Evolutionary conservation across 2,888 invertebrate genomes (phyloP), one percentile per base, ranked within the genome.

Genomic region (Halictus ligatus): DNA sequence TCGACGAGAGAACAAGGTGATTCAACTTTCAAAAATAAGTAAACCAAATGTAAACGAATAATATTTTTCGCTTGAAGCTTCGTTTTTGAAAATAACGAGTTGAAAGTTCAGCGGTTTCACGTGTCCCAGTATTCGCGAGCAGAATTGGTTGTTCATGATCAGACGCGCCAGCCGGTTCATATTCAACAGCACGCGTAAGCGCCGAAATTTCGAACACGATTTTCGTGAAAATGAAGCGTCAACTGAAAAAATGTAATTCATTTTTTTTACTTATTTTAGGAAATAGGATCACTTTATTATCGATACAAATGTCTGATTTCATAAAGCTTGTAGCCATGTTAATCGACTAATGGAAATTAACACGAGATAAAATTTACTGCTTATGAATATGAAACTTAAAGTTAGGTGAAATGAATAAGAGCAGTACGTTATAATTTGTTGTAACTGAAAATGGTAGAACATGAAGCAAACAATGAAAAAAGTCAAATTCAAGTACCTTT

Each of bases 71-170:
- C 10, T 4, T 12, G n/a, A n/a, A n/a, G 54, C n/a, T n/a, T 58
- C 54, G 12, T n/a, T 58, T 58, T 58, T 12, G 1, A 46, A 46
- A 13, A 12, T 10, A 46, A 12, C 46, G 46, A 46, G 46, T 46
- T 58, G 58, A 58, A 58, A 58, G n/a, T n/a, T 58, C n/a, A 58
- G 58, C 58, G 58, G 58, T n/a, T 58, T 58, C 58, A 12, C n/a
- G 10, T n/a, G n/a, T 10, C 0, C 58, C 58, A n/a, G n/a, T n/a
- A 58, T n/a, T n/a, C n/a, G n/a, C n/a, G 25, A 58, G 58, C n/a
- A 58, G 58, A 58, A 58, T n/a, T 58, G 58, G n/a, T n/a, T n/a
- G 58, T n/a, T 12, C n/a, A 12, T 12, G n/a, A 58, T 58, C 58
- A 58, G 58, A 58, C 58, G 58, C 12, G n/a, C 58, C 58, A n/a